A percentile compares a stretch with the other conserved stretches of the same genome.
phyloP scores from a whole-genome alignment of 2,888 invertebrate species.

The Micropterix aruncella region DNA sequence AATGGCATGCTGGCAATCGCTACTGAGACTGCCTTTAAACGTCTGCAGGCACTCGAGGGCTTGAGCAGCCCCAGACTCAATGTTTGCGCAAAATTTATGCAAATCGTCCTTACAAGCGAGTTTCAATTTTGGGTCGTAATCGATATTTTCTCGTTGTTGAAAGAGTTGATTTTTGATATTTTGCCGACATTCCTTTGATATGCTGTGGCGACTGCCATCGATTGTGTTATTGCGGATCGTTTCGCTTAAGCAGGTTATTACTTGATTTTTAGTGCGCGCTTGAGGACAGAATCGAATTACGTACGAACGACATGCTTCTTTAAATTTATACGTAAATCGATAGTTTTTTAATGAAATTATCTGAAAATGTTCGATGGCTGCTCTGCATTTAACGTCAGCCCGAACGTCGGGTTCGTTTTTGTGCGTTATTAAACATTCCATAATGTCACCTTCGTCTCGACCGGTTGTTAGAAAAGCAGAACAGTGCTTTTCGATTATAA shows the following conservation, averaged over 20 bases:
- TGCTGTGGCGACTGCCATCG: constrained; percentile 55
- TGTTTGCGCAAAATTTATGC: constrained; percentile 50
- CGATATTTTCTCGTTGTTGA: constrained; percentile 81
- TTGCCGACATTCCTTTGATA: constrained; percentile 80
- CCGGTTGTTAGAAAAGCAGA: constrained; percentile 49
- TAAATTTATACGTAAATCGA: constrained; percentile 87
- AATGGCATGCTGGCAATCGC: constrained; percentile 61
- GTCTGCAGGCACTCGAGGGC: constrained; percentile 69
- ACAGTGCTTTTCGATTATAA: constrained; percentile 67
- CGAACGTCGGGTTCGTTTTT: constrained; percentile 79
- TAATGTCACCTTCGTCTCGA: constrained; percentile 74
- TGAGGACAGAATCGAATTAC: constrained; percentile 55
- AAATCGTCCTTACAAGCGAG: constrained; percentile 73
- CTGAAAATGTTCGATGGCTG: constrained; percentile 95
- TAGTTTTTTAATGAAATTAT: constrained; percentile 86
- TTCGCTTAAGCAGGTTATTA: constrained; percentile 75
- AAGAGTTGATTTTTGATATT: constrained; percentile 84
- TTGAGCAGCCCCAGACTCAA: constrained; percentile 53
- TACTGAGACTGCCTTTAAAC: constrained; percentile 46
- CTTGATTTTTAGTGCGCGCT: constrained; percentile 64
- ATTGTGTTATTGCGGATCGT: constrained; percentile 83
- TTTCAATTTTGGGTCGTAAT: constrained; percentile 73
- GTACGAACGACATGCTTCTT: constrained; percentile 79
- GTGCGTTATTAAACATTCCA: constrained; percentile 87
- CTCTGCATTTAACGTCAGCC: constrained; percentile 68